Conservation (phyloP, 2,113 vertebrate species). For the Mesitornis unicolor region DNA sequence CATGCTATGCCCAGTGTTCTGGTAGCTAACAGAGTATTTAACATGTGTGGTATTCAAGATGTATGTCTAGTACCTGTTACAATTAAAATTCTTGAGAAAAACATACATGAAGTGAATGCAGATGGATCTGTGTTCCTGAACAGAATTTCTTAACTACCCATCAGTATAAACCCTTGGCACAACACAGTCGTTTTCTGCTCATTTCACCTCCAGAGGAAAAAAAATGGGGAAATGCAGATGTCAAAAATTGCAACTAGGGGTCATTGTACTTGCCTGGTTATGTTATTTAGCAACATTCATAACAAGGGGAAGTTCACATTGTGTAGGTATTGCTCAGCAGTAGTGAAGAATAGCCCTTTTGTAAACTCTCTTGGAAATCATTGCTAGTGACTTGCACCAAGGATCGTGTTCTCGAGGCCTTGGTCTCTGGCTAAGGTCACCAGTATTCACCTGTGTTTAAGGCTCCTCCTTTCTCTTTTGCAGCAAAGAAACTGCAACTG, state of each 20-base stretch:
- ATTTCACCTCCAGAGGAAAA: neutral
- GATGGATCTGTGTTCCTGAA: neutral
- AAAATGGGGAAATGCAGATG: neutral
- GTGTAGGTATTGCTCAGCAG: neutral
- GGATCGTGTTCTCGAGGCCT: accelerated
- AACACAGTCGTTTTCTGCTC: too few species aligned
- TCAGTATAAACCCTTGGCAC: too few species aligned
- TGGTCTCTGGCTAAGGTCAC: neutral
- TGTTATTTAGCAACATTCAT: too few species aligned
- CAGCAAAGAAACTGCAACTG: neutral
- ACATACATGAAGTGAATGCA: accelerated
- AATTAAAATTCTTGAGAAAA: neutral
- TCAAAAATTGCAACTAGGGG: neutral
- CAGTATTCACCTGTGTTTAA: neutral
- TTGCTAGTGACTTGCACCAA: neutral
- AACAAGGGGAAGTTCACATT: neutral
- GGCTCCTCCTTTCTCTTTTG: neutral
- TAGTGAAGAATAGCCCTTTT: neutral
- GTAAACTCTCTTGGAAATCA: neutral
- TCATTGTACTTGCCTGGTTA: accelerated
- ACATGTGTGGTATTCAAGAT: accelerated
- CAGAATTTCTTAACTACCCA: neutral
- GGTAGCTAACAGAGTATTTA: too few species aligned
- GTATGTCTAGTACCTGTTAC: accelerated
- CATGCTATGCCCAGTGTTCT: accelerated